Conservation (phyloP, 2,888 invertebrate species). For the Scaptomyza polygonia region DNA sequence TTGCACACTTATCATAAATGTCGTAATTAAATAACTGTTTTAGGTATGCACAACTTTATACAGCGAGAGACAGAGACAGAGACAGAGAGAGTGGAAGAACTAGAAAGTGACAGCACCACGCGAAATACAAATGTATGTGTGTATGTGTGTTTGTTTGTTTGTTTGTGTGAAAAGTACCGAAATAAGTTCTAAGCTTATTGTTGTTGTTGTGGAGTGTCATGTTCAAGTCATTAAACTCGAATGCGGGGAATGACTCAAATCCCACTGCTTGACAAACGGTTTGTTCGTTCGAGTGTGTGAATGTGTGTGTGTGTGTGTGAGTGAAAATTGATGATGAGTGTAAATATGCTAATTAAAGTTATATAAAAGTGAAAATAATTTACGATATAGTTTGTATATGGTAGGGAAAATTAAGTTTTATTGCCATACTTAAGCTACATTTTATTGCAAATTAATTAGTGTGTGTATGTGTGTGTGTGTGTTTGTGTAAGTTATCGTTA, state of each 20-base stretch:
- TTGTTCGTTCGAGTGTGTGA: slow-evolving; percentile 3
- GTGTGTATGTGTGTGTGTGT: slow-evolving; percentile 35
- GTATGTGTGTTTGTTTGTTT: slow-evolving; percentile 45
- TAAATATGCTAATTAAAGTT: slow-evolving; percentile 75
- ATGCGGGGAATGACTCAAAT: slow-evolving; percentile 60
- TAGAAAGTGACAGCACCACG: slow-evolving; percentile 13
- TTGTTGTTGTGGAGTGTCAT: slow-evolving; percentile 36
- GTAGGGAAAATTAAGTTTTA: slow-evolving; percentile 75
- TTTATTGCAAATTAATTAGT: slow-evolving; percentile 81
- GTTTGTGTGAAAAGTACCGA: slow-evolving; percentile 27
- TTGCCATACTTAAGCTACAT: slow-evolving; percentile 76
- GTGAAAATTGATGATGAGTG: slow-evolving; percentile 38
- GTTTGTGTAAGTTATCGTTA: slow-evolving; percentile 33
- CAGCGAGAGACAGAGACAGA: slow-evolving; percentile 1
- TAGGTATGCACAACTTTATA: slow-evolving; percentile 42
- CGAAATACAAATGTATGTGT: slow-evolving; percentile 43
- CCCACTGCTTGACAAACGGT: slow-evolving; percentile 55
- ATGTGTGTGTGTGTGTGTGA: slow-evolving; percentile 13
- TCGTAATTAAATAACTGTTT: slow-evolving; percentile 39
- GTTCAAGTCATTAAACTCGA: slow-evolving; percentile 72
- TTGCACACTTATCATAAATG: slow-evolving; percentile 25
- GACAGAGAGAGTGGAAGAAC: slow-evolving; percentile 1
- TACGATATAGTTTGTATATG: slow-evolving; percentile 73
- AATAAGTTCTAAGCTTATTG: slow-evolving; percentile 21
- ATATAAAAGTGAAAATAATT: slow-evolving; percentile 77